Conservation (phyloP, 1,140 invertebrate species). For the Drosophila takahashii region DNA sequence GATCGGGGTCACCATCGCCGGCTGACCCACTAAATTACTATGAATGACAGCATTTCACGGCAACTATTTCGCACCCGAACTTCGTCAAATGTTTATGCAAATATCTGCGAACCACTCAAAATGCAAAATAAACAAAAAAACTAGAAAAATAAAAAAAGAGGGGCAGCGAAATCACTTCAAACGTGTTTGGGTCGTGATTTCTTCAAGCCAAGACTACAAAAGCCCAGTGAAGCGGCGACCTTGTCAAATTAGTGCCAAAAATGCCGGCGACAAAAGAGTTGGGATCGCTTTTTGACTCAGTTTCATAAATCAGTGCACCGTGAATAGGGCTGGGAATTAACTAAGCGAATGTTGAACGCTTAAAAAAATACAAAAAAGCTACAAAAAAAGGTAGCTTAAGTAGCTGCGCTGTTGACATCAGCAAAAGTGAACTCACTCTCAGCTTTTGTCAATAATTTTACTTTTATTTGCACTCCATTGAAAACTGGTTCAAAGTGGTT, state of each 20-base stretch:
- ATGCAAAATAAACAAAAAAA: slow-evolving; percentile 40
- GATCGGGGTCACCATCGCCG: slow-evolving; percentile 55
- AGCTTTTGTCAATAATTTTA: slow-evolving; percentile 31
- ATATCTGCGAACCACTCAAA: slow-evolving; percentile 49
- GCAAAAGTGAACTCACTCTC: slow-evolving; percentile 53
- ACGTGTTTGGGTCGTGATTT: slow-evolving; percentile 49
- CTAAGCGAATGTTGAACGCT: slow-evolving; percentile 42
- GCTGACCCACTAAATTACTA: slow-evolving; percentile 72
- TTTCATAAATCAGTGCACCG: slow-evolving; percentile 59
- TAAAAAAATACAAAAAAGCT: background rate
- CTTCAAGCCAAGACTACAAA: slow-evolving; percentile 31
- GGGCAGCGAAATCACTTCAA: slow-evolving; percentile 34
- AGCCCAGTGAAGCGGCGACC: slow-evolving; percentile 45
- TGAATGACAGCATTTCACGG: slow-evolving; percentile 73
- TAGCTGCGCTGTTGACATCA: slow-evolving; percentile 28
- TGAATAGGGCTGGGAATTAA: slow-evolving; percentile 30
- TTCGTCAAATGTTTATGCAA: slow-evolving; percentile 72
- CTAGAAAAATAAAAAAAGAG: slow-evolving; percentile 23
- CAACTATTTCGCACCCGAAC: slow-evolving; percentile 69
- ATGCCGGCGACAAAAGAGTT: slow-evolving; percentile 53
- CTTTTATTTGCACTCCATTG: slow-evolving; percentile 4
- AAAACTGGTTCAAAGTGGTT: slow-evolving; percentile 13
- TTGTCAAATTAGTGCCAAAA: slow-evolving; percentile 82
- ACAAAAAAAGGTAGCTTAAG: slow-evolving; percentile 33
- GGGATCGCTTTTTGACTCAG: slow-evolving; percentile 12